Percentiles rank a stretch among this genome's conserved stretches.
phyloP scores from a whole-genome alignment of 2,888 invertebrate species.

The Maniola hyperantus region DNA sequence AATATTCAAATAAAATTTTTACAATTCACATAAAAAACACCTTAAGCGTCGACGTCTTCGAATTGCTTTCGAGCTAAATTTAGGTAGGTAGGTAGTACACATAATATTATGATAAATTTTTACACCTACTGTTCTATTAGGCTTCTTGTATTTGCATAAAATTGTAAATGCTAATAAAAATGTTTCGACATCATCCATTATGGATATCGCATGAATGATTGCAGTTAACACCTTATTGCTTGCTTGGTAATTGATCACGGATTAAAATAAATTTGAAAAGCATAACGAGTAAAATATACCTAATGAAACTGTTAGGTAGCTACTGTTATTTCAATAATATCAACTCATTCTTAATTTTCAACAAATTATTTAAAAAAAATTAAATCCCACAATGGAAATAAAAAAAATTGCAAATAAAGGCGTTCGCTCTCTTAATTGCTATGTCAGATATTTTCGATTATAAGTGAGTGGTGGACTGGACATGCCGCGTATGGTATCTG shows the following conservation, averaged over 20 bases:
- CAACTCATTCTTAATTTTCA: background rate
- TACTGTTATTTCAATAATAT: background rate
- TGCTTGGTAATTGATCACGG: constrained; percentile 23
- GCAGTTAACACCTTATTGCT: constrained; percentile 28
- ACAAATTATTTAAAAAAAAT: background rate
- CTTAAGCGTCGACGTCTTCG: constrained; percentile 5
- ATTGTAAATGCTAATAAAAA: constrained; percentile 38
- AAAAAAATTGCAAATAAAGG: constrained; percentile 43
- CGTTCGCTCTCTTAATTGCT: constrained; percentile 46
- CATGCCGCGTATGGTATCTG: constrained; percentile 23
- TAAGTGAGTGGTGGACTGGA: background rate
- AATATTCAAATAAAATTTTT: constrained; percentile 13
- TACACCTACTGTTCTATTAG: constrained; percentile 33
- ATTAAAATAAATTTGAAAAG: background rate
- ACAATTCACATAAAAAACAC: constrained; percentile 20
- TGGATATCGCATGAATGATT: constrained; percentile 23
- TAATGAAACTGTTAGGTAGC: background rate
- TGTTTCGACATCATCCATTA: constrained; percentile 28
- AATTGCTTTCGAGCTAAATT: constrained; percentile 21
- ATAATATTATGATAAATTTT: constrained; percentile 25
- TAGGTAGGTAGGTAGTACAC: constrained; percentile 9
- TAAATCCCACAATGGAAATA: constrained; percentile 19
- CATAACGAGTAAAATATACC: no score
- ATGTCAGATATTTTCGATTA: constrained; percentile 30
- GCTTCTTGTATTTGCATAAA: constrained; percentile 32